These are phyloP conservation scores for Phyllostomus discolor DNA, from an alignment of 2,113 vertebrate genomes.

Conservation along the genomic window DNA sequence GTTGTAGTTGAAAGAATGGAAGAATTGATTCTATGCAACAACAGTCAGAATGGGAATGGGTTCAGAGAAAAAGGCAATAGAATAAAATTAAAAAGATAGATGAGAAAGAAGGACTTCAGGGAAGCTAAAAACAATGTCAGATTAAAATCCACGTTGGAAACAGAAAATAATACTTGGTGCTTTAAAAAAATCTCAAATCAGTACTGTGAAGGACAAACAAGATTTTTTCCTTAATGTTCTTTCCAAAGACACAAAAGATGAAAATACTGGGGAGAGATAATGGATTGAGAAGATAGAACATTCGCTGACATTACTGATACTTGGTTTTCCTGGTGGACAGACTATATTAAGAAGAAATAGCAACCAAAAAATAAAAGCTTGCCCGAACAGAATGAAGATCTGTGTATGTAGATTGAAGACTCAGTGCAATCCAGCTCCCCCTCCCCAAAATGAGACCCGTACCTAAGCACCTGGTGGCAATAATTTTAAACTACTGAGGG, in stretches of 20 bases:
- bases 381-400: neutral
- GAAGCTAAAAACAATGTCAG: neutral
- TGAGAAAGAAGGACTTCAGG: neutral
- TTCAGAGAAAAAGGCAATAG: neutral
- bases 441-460: neutral
- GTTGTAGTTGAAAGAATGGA: neutral
- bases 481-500: neutral
- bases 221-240: neutral
- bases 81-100: neutral
- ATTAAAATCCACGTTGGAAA: neutral
- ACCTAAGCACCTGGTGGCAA: neutral
- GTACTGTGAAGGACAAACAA: neutral
- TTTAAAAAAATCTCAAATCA: neutral
- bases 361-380: slow-evolving; percentile 1
- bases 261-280: neutral
- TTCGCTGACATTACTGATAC: neutral
- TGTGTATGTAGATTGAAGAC: neutral
- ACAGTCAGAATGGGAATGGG: neutral
- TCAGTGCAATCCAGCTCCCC: neutral
- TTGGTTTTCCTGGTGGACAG: neutral
- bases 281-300: neutral
- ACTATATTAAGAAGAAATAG: neutral
- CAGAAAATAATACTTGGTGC: neutral
- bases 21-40: neutral
- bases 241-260: neutral